phyloP scores from a whole-genome alignment of 2,113 vertebrate genomes.

The Oncorhynchus nerka region DNA sequence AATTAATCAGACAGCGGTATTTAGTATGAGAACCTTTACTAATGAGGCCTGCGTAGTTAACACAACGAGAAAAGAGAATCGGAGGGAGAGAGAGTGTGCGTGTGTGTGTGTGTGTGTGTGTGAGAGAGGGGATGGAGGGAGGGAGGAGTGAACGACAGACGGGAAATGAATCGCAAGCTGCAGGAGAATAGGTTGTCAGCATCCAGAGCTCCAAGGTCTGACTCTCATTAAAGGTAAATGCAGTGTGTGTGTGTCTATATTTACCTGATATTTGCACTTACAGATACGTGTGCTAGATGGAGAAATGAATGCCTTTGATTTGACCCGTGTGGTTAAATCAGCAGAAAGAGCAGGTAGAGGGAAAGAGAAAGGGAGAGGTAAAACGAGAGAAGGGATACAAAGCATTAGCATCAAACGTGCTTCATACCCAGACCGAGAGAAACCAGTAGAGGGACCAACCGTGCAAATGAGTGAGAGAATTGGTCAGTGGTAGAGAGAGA shows the following conservation, averaged over 20 bases:
- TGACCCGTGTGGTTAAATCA: neutral
- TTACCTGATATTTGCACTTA: neutral
- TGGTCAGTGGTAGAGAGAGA: neutral
- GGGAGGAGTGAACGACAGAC: neutral
- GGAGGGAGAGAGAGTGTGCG: neutral
- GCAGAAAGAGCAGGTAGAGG: neutral
- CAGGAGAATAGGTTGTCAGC: constrained; percentile 25
- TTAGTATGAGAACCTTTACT: neutral
- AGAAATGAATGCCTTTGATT: neutral
- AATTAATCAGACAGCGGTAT: neutral
- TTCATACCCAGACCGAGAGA: too few species aligned
- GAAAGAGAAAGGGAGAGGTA: constrained; percentile 15
- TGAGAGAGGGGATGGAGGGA: neutral
- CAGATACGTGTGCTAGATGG: neutral
- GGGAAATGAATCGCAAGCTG: constrained; percentile 27
- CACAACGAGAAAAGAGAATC: neutral
- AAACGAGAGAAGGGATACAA: neutral
- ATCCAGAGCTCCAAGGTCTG: constrained; percentile 19
- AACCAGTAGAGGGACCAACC: too few species aligned
- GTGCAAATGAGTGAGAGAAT: neutral
- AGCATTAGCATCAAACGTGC: too few species aligned
- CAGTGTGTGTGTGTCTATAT: constrained; percentile 11
- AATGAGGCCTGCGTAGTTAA: constrained; percentile 15
- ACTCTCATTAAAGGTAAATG: constrained; percentile 41
- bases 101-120: constrained; percentile 5